Base-by-base conservation (phyloP, 2,113 vertebrate species). In the Nothocercus julius region DNA sequence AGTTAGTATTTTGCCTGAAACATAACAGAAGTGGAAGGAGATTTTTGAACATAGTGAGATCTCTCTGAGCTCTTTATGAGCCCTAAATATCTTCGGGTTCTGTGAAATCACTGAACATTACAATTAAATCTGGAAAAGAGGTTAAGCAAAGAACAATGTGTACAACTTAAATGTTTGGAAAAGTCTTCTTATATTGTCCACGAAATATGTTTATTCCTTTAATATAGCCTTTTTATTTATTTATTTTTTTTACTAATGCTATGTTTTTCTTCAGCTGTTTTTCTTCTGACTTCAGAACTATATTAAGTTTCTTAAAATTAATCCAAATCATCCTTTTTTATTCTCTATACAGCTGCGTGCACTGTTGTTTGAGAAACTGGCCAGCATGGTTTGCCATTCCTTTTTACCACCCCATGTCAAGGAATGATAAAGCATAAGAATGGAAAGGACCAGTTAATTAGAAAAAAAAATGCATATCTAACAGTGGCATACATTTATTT, bases 1-100 rank as follows among this genome's bases (percentile, higher is more conserved):
- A 59, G 49, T 70, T 91, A 80, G 14, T 78, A 44, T 87, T 93
- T 96, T 96, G 5, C 34, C 19, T 95, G 58, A 68, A 82, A 82
- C 7, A 5, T 20, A 63, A 7, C 17, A 64, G 28, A 47, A 81
- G 6, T 78, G 25, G 3, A 68, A 90, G 40, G 14, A 88, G 42
- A 67, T 90, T 47, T n/a, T n/a, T 85, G 32, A 91, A 38, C 6
- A 34, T 36, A 44, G 1, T 0, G 6, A 80, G 24, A 77, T 18
- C 9, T 47, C 1, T 74, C 8, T 22, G 24, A 77, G 20, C 9
- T 51, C 1, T 77, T 11, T 22, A 14, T 73, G 53, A 87, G 20
- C 11, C 4, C n/a, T 40, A 34, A 61, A 70, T 56, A 70, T 64
- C 45, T 87, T n/a, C 27, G 44, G n/a, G 12, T 45, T 24, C 11